Percentiles rank a stretch among this genome's conserved stretches.
These are phyloP conservation scores for Rhinichthys osculus DNA, from an alignment of 2,797 vertebrate species.

Conservation along the genomic window DNA sequence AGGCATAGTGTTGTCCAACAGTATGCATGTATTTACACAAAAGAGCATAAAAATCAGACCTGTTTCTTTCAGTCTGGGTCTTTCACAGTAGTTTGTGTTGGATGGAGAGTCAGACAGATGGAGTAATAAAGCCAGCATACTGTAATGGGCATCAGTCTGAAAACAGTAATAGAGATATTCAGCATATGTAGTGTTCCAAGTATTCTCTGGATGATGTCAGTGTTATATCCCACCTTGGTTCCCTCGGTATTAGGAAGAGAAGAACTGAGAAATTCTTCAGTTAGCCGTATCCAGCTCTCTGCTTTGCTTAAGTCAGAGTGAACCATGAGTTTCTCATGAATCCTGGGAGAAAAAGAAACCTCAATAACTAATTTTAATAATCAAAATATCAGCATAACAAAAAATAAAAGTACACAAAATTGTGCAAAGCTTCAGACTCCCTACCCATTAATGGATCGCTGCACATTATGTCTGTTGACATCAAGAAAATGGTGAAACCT, in stretches of 20 bases:
- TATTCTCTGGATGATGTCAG: neutral
- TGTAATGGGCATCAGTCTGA: slow-evolving; percentile 86
- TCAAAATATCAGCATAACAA: neutral
- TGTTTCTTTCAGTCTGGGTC: slow-evolving; percentile 85
- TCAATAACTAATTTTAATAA: neutral
- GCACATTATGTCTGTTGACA: slow-evolving; percentile 90
- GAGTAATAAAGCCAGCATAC: slow-evolving; percentile 89
- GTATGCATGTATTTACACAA: neutral
- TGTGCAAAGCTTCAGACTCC: slow-evolving; percentile 42
- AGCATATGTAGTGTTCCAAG: neutral
- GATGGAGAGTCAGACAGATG: slow-evolving; percentile 90
- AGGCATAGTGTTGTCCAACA: neutral
- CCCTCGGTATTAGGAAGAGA: slow-evolving; percentile 84
- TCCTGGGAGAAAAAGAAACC: slow-evolving; percentile 74
- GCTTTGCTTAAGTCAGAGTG: slow-evolving; percentile 96
- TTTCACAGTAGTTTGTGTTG: slow-evolving; percentile 89
- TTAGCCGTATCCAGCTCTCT: slow-evolving; percentile 91
- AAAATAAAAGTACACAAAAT: neutral
- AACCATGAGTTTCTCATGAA: slow-evolving; percentile 93
- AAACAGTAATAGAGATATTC: neutral
- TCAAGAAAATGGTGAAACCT: slow-evolving; percentile 95
- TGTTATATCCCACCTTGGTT: slow-evolving; percentile 81
- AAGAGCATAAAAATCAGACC: slow-evolving; percentile 72
- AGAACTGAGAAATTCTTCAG: slow-evolving; percentile 89
- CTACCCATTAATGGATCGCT: slow-evolving; percentile 90